Percentiles rank a stretch among this genome's conserved stretches.
These are phyloP conservation scores for Lordiphosa andalusiaca DNA, from an alignment of 2,888 invertebrate species.

Conservation along the genomic window DNA sequence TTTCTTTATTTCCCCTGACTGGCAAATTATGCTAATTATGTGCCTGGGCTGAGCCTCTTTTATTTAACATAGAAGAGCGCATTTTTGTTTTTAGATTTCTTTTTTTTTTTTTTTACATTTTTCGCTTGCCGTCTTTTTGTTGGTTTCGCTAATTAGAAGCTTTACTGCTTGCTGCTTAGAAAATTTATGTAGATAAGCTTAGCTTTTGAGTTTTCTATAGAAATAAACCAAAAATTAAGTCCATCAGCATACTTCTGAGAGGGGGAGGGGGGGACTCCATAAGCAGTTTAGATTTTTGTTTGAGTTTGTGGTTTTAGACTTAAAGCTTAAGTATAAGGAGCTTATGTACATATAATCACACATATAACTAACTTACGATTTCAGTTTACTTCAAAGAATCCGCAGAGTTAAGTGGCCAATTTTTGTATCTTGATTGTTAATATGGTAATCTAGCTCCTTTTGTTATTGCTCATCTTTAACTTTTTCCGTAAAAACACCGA, in stretches of 20 bases:
- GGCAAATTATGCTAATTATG: slow-evolving; percentile 56
- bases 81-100: slow-evolving; percentile 17
- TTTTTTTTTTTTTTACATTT: slow-evolving; percentile 16
- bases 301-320: too few relatives aligned
- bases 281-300: neutral
- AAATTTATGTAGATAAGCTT: slow-evolving; percentile 65
- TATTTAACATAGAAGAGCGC: slow-evolving; percentile 35
- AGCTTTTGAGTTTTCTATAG: slow-evolving; percentile 11
- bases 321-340: too few relatives aligned
- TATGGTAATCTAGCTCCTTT: slow-evolving; percentile 48
- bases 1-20: neutral
- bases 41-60: slow-evolving; percentile 14
- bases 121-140: slow-evolving; percentile 26
- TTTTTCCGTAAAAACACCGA: slow-evolving; percentile 19
- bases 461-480: slow-evolving; percentile 32
- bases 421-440: slow-evolving; percentile 30
- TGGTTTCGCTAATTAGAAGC: slow-evolving; percentile 61
- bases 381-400: slow-evolving; percentile 12
- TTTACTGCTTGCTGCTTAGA: slow-evolving; percentile 20
- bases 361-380: slow-evolving; percentile 6
- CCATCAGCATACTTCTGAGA: neutral
- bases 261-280: neutral
- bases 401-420: slow-evolving; percentile 25
- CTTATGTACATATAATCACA: too few relatives aligned
- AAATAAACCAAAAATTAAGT: slow-evolving; percentile 7